phyloP scores from a whole-genome alignment of 2,888 invertebrate species.

The Perizoma flavofasciatum region DNA sequence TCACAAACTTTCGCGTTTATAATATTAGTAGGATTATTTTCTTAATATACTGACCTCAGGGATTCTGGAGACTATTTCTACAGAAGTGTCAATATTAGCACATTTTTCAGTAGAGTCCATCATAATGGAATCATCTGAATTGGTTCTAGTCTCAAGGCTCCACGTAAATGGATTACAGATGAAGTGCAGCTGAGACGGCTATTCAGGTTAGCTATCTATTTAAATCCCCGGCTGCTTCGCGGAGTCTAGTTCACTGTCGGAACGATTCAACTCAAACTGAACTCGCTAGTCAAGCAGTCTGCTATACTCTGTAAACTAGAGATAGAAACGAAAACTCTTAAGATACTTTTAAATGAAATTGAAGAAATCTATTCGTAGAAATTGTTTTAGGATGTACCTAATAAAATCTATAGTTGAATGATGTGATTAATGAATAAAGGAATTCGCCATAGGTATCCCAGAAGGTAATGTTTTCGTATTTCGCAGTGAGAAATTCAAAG shows the following conservation, averaged over 20 bases:
- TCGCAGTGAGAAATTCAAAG: neutral
- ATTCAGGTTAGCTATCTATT: constrained; percentile 41
- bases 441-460: too few relatives aligned
- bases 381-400: too few relatives aligned
- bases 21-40: too few relatives aligned
- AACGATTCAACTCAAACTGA: constrained; percentile 1
- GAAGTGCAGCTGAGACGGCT: constrained; percentile 23
- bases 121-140: constrained; percentile 24
- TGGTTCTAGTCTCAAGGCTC: constrained; percentile 32
- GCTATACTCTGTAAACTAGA: neutral
- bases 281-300: neutral
- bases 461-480: neutral
- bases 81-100: too few relatives aligned
- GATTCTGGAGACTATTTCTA: too few relatives aligned
- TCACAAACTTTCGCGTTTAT: too few relatives aligned
- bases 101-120: neutral
- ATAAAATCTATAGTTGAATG: too few relatives aligned
- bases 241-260: constrained; percentile 36
- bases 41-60: too few relatives aligned
- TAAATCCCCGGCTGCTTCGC: constrained; percentile 23
- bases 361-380: too few relatives aligned
- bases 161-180: constrained; percentile 37
- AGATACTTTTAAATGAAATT: too few relatives aligned
- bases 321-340: too few relatives aligned
- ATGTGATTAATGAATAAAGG: too few relatives aligned